Conservation (phyloP, 2,113 vertebrate species). For the Entelurus aequoreus region DNA sequence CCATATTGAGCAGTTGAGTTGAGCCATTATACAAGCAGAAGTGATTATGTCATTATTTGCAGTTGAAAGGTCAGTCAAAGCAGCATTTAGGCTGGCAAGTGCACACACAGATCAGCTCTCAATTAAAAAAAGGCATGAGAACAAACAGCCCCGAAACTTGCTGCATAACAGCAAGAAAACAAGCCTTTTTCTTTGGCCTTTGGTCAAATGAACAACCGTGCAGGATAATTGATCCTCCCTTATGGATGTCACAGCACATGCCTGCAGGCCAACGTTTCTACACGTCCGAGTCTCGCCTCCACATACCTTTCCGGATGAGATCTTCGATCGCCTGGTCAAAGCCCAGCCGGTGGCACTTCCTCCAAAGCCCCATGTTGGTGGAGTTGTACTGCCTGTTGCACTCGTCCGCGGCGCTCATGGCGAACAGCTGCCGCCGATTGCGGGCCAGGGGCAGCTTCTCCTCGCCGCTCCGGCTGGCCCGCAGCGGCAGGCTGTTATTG, state of each 20-base stretch:
- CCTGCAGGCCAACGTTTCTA: not conserved
- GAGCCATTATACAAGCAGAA: conserved; percentile 2
- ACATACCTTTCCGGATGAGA: conserved; percentile 89
- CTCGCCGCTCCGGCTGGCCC: conserved; percentile 85
- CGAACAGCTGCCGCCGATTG: conserved; percentile 92
- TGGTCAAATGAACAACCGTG: conserved; percentile 19
- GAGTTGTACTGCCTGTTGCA: conserved; percentile 97
- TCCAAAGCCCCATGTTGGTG: conserved; percentile 98
- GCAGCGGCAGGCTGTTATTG: conserved; percentile 96
- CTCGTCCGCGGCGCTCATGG: conserved; percentile 92
- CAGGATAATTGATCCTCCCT: not conserved
- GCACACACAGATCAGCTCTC: not conserved
- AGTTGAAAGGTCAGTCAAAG: conserved; percentile 16
- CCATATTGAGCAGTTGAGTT: not conserved
- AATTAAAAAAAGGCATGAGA: conserved; percentile 17
- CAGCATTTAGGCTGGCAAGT: conserved; percentile 3
- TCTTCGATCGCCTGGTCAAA: conserved; percentile 92
- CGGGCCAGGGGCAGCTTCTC: conserved; percentile 85
- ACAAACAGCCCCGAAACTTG: conserved; percentile 13
- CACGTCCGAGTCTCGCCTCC: not conserved
- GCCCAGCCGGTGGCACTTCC: conserved; percentile 88
- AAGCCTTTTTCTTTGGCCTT: conserved; percentile 25
- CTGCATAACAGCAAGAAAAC: not conserved
- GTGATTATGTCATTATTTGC: conserved; percentile 35
- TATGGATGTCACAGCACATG: not conserved